These are phyloP conservation scores for Dasyurus viverrinus DNA, from an alignment of 2,113 vertebrate species.

Conservation along the genomic window DNA sequence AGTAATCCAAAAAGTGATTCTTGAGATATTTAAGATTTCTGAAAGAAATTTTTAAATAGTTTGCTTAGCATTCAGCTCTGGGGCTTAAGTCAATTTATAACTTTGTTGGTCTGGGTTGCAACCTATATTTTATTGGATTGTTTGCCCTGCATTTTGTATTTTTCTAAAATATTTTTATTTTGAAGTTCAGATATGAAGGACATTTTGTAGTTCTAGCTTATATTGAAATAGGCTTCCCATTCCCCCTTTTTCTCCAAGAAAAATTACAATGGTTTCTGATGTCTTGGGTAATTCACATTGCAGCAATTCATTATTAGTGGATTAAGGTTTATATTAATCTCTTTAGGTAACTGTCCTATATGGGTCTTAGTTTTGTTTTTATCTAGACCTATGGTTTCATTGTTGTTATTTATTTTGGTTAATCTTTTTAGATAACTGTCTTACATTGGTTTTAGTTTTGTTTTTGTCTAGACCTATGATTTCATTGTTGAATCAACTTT, in stretches of 20 bases:
- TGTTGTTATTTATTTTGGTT: too few species aligned
- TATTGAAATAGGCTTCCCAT: conserved; percentile 23
- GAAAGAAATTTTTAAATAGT: neutral
- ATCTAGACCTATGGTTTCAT: too few species aligned
- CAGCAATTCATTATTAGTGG: too few species aligned
- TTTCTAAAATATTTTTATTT: conserved; percentile 15
- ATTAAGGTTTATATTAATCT: too few species aligned
- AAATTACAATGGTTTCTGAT: too few species aligned
- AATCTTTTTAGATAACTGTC: too few species aligned
- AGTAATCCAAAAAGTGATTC: neutral
- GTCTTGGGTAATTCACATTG: too few species aligned
- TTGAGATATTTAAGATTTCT: conserved; percentile 20
- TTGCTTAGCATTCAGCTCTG: conserved; percentile 31
- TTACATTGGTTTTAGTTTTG: too few species aligned
- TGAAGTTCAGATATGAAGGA: neutral
- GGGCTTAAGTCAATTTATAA: conserved; percentile 36
- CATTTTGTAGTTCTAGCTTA: neutral
- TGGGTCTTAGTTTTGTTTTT: too few species aligned
- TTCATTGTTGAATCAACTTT: too few species aligned
- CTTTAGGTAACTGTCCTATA: too few species aligned
- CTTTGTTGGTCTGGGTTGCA: conserved; percentile 14
- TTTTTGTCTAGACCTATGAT: too few species aligned
- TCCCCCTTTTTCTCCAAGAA: neutral
- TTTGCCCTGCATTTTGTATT: conserved; percentile 28
- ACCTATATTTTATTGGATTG: conserved; percentile 6